Conservation (phyloP, 2,797 vertebrate genomes). For the Parotocinclus haroldoi region DNA sequence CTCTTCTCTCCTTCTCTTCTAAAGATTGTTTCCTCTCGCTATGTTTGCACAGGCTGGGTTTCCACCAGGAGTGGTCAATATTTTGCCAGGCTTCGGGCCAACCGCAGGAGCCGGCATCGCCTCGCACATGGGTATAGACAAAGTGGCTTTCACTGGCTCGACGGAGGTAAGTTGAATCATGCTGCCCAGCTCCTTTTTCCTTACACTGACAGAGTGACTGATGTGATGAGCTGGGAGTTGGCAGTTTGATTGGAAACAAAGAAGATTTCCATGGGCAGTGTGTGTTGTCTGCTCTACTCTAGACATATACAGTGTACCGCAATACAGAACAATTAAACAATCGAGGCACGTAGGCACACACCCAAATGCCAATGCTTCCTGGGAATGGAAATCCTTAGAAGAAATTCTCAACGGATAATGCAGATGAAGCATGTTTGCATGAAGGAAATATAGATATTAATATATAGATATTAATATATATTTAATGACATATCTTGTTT, state of each 20-base stretch:
- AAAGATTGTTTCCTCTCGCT: conserved; percentile 73
- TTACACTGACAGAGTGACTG: conserved; percentile 29
- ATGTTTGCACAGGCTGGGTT: conserved; percentile 93
- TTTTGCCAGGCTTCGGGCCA: conserved; percentile 96
- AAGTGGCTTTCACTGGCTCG: conserved; percentile 98
- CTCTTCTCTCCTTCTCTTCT: conserved; percentile 61
- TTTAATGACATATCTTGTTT: too few relatives aligned
- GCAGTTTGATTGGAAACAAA: conserved; percentile 10
- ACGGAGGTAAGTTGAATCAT: conserved; percentile 81
- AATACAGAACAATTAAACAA: conserved; percentile 2
- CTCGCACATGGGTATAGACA: conserved; percentile 93
- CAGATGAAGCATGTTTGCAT: not conserved
- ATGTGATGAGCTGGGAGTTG: not conserved
- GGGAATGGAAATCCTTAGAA: not conserved
- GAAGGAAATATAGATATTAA: too few relatives aligned
- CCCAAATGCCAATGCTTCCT: not conserved
- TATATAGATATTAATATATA: too few relatives aligned
- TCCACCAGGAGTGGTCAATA: conserved; percentile 99
- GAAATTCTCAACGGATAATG: not conserved
- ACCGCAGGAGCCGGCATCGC: conserved; percentile 92
- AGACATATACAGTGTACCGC: conserved; percentile 12
- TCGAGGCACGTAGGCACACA: conserved; percentile 1
- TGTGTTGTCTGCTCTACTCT: conserved; percentile 28
- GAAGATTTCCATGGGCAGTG: conserved; percentile 3
- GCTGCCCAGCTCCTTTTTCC: conserved; percentile 30